Percentiles rank a stretch among this genome's conserved stretches.
Conservation (phyloP, 2,888 invertebrate species). For the Tridacna gigas region DNA sequence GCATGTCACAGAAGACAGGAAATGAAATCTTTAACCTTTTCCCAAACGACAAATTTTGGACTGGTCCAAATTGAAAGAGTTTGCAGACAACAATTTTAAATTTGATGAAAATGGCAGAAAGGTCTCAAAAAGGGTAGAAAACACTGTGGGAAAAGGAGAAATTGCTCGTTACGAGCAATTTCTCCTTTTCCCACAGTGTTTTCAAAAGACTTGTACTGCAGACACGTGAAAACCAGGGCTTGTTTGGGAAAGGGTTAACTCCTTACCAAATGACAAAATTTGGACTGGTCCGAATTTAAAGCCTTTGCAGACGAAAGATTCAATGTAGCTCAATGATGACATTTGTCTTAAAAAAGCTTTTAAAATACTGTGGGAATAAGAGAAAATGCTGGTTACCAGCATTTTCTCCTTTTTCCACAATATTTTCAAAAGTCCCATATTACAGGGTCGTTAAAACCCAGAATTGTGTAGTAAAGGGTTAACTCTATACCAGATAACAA, state of each 20-base stretch:
- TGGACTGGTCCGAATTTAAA: no score
- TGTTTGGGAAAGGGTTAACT: background rate
- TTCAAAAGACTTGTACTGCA: no score
- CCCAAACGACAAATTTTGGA: no score
- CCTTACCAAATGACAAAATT: background rate
- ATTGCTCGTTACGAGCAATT: background rate
- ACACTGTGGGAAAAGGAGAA: background rate
- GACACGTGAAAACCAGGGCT: no score
- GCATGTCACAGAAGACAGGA: no score
- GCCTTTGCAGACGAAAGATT: background rate
- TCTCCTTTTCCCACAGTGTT: background rate
- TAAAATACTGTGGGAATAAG: background rate
- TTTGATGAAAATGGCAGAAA: no score
- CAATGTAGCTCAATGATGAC: background rate
- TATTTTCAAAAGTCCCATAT: background rate
- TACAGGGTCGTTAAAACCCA: background rate
- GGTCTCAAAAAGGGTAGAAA: no score
- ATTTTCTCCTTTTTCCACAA: background rate
- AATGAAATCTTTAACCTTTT: no score
- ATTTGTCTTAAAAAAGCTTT: background rate
- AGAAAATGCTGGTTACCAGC: background rate
- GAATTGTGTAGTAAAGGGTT: background rate
- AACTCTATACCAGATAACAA: no score
- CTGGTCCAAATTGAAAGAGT: no score
- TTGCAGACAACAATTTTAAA: no score